A percentile compares a stretch with the other conserved stretches of the same genome.
phyloP scores from a whole-genome alignment of 2,888 invertebrate genomes.

The Acanthacorydalis orientalis region DNA sequence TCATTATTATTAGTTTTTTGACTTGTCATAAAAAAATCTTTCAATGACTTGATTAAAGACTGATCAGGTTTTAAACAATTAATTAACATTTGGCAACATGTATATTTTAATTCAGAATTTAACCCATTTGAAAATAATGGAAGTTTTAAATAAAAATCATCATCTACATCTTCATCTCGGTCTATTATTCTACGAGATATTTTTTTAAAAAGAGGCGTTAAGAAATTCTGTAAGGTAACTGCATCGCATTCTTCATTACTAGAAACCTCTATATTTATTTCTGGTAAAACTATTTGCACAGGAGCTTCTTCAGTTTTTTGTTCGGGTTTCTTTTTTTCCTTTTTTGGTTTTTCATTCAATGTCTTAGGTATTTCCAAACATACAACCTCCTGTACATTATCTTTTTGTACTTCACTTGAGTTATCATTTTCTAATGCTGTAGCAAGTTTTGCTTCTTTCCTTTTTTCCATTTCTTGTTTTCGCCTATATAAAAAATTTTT shows the following conservation, averaged over 20 bases:
- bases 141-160: neutral
- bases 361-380: neutral
- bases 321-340: neutral
- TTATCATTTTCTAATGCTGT: neutral
- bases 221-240: neutral
- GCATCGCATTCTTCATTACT: neutral
- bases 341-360: neutral
- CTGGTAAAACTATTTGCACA: neutral
- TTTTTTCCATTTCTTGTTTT: neutral
- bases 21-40: neutral
- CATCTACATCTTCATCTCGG: neutral
- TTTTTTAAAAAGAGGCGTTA: neutral
- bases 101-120: neutral
- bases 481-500: too few species aligned
- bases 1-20: neutral
- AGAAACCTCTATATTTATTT: neutral
- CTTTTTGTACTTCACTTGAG: neutral
- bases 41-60: neutral
- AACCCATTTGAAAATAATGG: constrained; percentile 2
- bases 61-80: neutral
- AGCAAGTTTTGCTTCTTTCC: neutral
- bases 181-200: neutral
- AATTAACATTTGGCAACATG: neutral
- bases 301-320: neutral
- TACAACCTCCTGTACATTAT: neutral